A percentile compares a stretch with the other conserved stretches of the same genome.
phyloP scores from a whole-genome alignment of 2,888 invertebrate species.

The Ypsolopha scabrella region DNA sequence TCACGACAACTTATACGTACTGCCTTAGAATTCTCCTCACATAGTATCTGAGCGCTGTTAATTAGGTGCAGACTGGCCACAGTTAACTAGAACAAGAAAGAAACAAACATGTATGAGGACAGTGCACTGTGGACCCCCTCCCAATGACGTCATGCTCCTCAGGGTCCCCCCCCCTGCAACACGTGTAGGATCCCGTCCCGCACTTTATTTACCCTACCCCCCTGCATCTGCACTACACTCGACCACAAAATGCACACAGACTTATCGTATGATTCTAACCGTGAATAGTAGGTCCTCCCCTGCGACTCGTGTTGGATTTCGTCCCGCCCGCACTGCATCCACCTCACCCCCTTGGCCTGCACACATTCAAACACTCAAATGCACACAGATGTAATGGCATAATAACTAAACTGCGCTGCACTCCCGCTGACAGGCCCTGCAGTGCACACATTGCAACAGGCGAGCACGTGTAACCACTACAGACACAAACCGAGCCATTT shows the following conservation, averaged over 20 bases:
- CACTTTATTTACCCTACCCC: not conserved
- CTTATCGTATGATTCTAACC: no score
- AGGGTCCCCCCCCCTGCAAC: constrained; percentile 19
- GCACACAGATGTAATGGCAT: constrained; percentile 8
- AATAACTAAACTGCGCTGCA: constrained; percentile 8
- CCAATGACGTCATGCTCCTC: constrained; percentile 17
- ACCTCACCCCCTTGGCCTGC: not conserved
- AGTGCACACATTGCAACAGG: constrained; percentile 21
- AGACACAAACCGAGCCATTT: constrained; percentile 7
- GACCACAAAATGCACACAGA: no score
- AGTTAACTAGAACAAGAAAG: constrained; percentile 3
- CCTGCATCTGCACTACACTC: no score
- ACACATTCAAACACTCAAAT: constrained; percentile 1
- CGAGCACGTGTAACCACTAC: constrained; percentile 31
- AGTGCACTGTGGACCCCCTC: constrained; percentile 7
- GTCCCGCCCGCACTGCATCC: not conserved
- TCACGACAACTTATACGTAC: no score
- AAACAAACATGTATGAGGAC: constrained; percentile 7
- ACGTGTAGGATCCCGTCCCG: constrained; percentile 17
- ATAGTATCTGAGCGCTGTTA: not conserved
- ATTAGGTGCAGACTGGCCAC: constrained; percentile 1
- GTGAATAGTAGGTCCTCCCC: constrained; percentile 14
- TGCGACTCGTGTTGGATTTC: constrained; percentile 20
- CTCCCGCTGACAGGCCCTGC: constrained; percentile 13
- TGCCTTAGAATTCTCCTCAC: no score